phyloP scores from a whole-genome alignment of 2,113 vertebrate species.

The Serilophus lunatus region DNA sequence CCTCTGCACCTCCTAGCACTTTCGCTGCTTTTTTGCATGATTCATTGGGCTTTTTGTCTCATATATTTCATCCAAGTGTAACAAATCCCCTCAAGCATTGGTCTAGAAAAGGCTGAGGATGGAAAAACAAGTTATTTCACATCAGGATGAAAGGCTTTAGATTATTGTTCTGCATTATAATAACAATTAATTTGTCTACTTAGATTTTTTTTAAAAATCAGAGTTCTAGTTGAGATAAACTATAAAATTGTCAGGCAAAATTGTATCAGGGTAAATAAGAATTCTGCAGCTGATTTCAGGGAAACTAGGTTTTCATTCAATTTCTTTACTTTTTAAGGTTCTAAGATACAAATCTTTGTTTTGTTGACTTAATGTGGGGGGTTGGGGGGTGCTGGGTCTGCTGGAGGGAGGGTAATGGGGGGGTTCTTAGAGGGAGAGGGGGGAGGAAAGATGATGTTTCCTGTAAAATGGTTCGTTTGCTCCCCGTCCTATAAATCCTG shows the following conservation, averaged over 20 bases:
- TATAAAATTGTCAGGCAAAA: background rate
- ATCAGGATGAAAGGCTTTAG: background rate
- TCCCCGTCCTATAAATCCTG: too few relatives aligned
- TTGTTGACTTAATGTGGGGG: too few relatives aligned
- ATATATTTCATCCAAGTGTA: conserved; percentile 38
- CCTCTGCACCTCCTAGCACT: conserved; percentile 7
- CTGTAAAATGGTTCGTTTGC: too few relatives aligned
- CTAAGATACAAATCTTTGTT: background rate
- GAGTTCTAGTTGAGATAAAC: background rate
- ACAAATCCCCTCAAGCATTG: conserved; percentile 24
- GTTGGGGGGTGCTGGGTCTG: too few relatives aligned
- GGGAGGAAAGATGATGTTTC: too few relatives aligned
- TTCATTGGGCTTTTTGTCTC: conserved; percentile 29
- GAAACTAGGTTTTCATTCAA: background rate
- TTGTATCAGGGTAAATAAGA: background rate
- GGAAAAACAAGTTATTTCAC: conserved; percentile 14
- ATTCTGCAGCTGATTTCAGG: background rate
- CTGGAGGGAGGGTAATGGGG: too few relatives aligned
- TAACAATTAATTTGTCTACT: background rate
- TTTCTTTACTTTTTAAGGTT: background rate
- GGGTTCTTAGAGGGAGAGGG: too few relatives aligned
- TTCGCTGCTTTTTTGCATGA: conserved; percentile 18
- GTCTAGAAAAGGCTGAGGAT: conserved; percentile 30
- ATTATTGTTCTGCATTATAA: background rate
- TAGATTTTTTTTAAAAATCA: background rate